These are phyloP conservation scores for Camarhynchus parvulus DNA, from an alignment of 2,113 vertebrate species.

Conservation along the genomic window DNA sequence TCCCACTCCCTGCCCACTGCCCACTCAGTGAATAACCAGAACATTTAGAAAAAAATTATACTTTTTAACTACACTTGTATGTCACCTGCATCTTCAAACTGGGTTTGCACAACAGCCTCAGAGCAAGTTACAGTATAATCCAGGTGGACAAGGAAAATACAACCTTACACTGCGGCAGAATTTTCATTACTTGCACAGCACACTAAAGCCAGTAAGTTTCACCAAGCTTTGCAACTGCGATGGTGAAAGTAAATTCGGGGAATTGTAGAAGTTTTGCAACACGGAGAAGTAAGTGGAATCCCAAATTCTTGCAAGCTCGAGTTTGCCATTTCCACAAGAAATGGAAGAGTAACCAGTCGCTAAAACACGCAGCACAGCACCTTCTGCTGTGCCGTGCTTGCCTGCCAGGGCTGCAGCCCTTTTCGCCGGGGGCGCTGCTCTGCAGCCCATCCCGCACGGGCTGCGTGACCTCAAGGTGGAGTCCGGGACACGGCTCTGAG, in stretches of 20 bases:
- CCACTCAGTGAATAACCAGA: background rate
- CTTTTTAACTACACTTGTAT: background rate
- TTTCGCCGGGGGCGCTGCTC: background rate
- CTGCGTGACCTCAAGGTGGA: background rate
- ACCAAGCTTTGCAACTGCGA: background rate
- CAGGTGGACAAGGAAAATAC: background rate
- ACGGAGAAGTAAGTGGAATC: background rate
- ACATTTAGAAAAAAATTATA: background rate
- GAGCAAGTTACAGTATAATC: background rate
- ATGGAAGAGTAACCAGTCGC: rapidly evolving
- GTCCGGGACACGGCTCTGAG: background rate
- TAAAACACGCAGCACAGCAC: rapidly evolving
- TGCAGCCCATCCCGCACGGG: background rate
- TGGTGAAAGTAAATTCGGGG: background rate
- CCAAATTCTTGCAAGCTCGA: background rate
- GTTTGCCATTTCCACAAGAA: background rate
- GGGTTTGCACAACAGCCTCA: background rate
- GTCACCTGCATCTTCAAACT: background rate
- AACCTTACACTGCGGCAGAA: background rate
- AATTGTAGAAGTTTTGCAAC: background rate
- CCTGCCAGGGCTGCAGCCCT: rapidly evolving
- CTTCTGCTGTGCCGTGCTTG: rapidly evolving
- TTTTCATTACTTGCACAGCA: background rate
- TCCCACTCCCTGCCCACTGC: background rate
- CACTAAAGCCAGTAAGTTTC: background rate